A percentile compares a stretch with the other conserved stretches of the same genome.
Evolutionary conservation across 2,113 vertebrate species (phyloP).

Genomic region (Astur gentilis): DNA sequence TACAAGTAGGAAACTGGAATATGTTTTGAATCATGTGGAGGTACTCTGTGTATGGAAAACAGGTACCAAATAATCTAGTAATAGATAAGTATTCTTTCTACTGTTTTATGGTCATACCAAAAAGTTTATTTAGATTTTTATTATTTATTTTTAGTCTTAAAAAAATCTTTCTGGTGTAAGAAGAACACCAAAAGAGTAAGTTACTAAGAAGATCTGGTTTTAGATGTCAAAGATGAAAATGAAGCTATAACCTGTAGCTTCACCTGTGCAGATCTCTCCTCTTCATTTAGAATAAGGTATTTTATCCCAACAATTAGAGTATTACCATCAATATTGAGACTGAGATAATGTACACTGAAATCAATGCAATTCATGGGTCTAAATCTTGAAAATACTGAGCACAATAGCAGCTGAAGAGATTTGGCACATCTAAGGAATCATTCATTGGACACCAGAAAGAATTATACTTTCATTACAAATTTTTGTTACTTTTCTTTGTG

Average conservation of each 20-base stretch:
- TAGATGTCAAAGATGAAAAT: not conserved
- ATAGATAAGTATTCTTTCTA: not conserved
- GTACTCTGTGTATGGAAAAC: not conserved
- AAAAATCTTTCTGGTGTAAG: not conserved
- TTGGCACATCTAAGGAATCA: not conserved
- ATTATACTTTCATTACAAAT: not conserved
- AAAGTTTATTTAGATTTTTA: not conserved
- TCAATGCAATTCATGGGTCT: not conserved
- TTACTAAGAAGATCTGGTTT: not conserved
- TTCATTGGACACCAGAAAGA: not conserved
- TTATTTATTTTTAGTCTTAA: not conserved
- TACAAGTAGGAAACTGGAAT: not conserved
- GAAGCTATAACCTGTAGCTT: not conserved
- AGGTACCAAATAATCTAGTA: not conserved
- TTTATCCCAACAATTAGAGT: not conserved
- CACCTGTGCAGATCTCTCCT: not conserved
- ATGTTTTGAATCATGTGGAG: not conserved
- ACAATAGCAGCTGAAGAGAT: not conserved
- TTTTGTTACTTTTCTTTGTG: not conserved
- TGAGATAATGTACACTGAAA: not conserved
- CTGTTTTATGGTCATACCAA: not conserved
- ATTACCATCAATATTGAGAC: not conserved
- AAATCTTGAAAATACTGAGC: not conserved
- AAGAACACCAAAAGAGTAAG: not conserved
- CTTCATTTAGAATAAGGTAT: not conserved